Base-by-base conservation (phyloP, 2,797 vertebrate species). In the Melanotaenia parkinsoni region DNA sequence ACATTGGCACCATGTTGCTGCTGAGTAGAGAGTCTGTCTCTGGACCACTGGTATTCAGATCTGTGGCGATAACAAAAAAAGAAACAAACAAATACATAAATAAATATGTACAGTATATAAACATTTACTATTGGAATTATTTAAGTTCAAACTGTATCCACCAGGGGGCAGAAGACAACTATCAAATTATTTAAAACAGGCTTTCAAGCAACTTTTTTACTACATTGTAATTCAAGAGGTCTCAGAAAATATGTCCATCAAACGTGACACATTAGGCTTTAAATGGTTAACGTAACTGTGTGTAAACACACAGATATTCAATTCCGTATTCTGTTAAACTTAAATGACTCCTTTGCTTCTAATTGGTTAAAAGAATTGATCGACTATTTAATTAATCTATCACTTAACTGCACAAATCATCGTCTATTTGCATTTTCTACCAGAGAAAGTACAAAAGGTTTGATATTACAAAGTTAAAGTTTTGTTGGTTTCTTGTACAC, bases 1-100 rank as follows among this genome's bases (percentile, higher is more conserved):
- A 98, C 97, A 99, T 98, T 1, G 96, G 97, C 33, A 94, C 95
- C 86, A 97, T 94, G 91, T 99, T 99, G 92, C 95, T 99, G 20
- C 93, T 96, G 86, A 99, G 91, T 61, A 97, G 89, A 56, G 96
- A 97, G 87, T 98, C 97, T 37, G 91, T 81, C 50, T 80, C 57
- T 2, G 54, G 60, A 77, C 72, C 84, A 0, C 28, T 26, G 45
- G 11, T 5, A 30, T 67, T 76, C 47, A 95, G 77, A 82, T 88
- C 95, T 95, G 75, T 2, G 65, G 30, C 62, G 50, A 72, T 77
- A 45, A 45, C 5, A 45, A 45, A 20, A 1, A 13, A 16, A 13
- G 13, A 43, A 45, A 45, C 18, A 4, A 45, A 45, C 5, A 4
- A 22, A 22, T 8, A 50, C n/a, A 22, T 60, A 51, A 12, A 4